A percentile compares a stretch with the other conserved stretches of the same genome.
phyloP scores from a whole-genome alignment of 2,113 vertebrate species.

The Trogon surrucura region DNA sequence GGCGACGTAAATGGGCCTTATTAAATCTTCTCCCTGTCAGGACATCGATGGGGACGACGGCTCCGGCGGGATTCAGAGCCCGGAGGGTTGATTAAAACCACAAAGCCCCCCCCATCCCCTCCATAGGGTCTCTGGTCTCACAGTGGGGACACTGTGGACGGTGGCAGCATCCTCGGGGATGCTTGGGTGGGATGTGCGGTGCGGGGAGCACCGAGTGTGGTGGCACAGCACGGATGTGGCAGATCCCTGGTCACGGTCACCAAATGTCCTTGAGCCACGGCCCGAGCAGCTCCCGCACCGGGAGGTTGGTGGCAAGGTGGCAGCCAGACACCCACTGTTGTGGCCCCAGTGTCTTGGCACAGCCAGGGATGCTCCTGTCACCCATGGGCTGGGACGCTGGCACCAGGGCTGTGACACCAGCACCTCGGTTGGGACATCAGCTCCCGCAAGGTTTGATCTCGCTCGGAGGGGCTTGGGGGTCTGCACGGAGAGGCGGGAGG shows the following conservation, averaged over 20 bases:
- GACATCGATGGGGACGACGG: neutral
- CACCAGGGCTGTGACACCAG: too few species aligned
- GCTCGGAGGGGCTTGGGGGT: too few species aligned
- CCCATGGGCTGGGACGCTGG: too few species aligned
- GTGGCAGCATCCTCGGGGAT: neutral
- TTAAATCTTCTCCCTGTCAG: neutral
- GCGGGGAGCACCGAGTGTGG: neutral
- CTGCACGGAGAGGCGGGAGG: neutral
- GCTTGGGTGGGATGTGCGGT: rapidly evolving
- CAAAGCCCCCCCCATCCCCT: neutral
- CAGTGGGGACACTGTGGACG: rapidly evolving
- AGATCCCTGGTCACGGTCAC: neutral
- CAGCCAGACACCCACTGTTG: neutral
- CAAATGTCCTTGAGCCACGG: neutral
- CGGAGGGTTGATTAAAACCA: neutral
- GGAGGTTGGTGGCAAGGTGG: neutral
- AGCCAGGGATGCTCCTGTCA: neutral
- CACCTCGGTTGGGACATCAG: neutral
- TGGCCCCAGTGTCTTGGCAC: neutral
- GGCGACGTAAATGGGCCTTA: neutral
- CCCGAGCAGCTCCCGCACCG: neutral
- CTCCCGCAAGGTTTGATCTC: neutral
- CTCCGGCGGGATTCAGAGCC: neutral
- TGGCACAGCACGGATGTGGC: rapidly evolving
- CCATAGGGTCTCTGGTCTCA: too few species aligned